phyloP scores from a whole-genome alignment of 2,888 invertebrate genomes.

The Microplitis deprimator region DNA sequence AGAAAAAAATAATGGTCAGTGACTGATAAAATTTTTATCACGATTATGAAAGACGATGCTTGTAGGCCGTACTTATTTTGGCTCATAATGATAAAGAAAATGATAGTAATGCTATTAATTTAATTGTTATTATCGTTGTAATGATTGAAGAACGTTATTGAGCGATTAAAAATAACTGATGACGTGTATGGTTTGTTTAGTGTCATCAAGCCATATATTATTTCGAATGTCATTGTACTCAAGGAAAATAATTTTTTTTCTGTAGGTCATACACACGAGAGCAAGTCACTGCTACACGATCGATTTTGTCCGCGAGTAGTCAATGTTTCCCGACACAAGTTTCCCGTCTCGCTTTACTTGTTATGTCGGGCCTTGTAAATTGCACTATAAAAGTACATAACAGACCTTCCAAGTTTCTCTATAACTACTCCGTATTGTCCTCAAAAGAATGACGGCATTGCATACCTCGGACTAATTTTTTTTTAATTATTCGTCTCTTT shows the following conservation, averaged over 20 bases:
- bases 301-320: neutral
- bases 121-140: too few relatives aligned
- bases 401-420: slow-evolving; percentile 3
- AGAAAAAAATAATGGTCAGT: too few relatives aligned
- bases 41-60: too few relatives aligned
- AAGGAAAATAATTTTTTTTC: neutral
- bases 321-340: neutral
- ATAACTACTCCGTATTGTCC: neutral
- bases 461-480: neutral
- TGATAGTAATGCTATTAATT: too few relatives aligned
- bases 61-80: too few relatives aligned
- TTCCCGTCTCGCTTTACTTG: neutral
- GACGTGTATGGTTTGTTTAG: too few relatives aligned
- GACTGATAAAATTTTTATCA: too few relatives aligned
- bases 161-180: too few relatives aligned
- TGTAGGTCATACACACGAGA: slow-evolving; percentile 10
- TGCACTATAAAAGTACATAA: slow-evolving; percentile 11
- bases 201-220: neutral
- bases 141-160: too few relatives aligned
- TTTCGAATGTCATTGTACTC: neutral
- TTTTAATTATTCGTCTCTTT: slow-evolving; percentile 2
- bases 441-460: neutral
- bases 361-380: slow-evolving; percentile 10
- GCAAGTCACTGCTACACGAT: neutral
- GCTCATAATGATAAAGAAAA: too few relatives aligned